Percentiles rank a stretch among this genome's conserved stretches.
phyloP scores from a whole-genome alignment of 2,888 invertebrate genomes.

The Salticus scenicus region DNA sequence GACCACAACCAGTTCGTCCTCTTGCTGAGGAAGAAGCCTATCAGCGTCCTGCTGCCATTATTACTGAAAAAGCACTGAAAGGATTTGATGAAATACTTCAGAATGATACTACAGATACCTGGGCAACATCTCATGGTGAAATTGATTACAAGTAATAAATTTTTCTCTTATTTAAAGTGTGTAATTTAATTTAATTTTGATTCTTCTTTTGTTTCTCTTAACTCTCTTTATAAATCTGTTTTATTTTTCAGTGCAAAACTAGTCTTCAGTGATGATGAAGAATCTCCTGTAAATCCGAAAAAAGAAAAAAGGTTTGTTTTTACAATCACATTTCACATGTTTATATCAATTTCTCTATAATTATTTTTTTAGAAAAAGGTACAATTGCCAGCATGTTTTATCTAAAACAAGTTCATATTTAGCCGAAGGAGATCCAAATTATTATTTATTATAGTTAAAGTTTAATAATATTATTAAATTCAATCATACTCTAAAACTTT shows the following conservation, averaged over 20 bases:
- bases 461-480: too few species aligned
- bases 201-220: too few species aligned
- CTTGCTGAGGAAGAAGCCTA: conserved; percentile 73
- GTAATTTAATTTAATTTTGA: too few species aligned
- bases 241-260: conserved; percentile 84
- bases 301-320: conserved; percentile 68
- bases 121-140: conserved; percentile 91
- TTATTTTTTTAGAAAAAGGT: too few species aligned
- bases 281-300: conserved; percentile 73
- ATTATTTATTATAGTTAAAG: too few species aligned
- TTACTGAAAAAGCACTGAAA: conserved; percentile 93
- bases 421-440: too few species aligned
- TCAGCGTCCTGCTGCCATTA: conserved; percentile 81
- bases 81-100: conserved; percentile 90
- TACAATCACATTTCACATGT: neutral
- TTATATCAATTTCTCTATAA: too few species aligned
- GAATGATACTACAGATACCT: conserved; percentile 85
- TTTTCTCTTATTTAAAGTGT: too few species aligned
- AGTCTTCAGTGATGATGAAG: conserved; percentile 94
- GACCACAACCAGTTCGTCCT: conserved; percentile 77
- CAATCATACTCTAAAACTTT: too few species aligned
- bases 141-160: conserved; percentile 86
- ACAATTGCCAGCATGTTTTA: too few species aligned
- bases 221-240: conserved; percentile 67
- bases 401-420: too few species aligned